Evolutionary conservation across 1,140 invertebrate species (phyloP).

Genomic region (Halesus radiatus): DNA sequence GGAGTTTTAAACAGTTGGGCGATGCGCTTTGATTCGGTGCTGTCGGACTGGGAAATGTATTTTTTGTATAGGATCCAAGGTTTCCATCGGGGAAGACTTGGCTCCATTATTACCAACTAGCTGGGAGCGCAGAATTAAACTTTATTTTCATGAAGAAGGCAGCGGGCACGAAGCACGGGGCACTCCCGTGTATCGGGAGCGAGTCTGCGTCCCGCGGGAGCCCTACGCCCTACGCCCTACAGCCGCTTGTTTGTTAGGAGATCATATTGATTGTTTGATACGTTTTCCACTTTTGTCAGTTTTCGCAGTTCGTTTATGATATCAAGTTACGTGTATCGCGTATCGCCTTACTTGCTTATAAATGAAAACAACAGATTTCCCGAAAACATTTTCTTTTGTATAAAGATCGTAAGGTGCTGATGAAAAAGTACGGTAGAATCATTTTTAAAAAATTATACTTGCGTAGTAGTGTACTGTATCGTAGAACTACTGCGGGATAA

Average conservation of each 20-base stretch:
- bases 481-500: too few species aligned
- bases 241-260: background rate
- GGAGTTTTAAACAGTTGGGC: too few species aligned
- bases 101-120: constrained; percentile 54
- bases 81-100: constrained; percentile 10
- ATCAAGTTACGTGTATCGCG: too few species aligned
- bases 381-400: too few species aligned
- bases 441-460: too few species aligned
- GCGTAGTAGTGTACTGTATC: too few species aligned
- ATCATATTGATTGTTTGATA: constrained; percentile 25
- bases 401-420: too few species aligned
- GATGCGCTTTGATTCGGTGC: background rate
- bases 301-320: background rate
- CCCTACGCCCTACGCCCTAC: too few species aligned
- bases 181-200: constrained; percentile 18
- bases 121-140: constrained; percentile 51
- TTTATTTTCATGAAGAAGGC: constrained; percentile 54
- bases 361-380: too few species aligned
- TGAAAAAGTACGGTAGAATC: too few species aligned
- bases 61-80: background rate
- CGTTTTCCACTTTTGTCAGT: constrained; percentile 2
- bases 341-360: too few species aligned
- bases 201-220: constrained; percentile 15
- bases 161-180: background rate
- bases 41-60: background rate